Conservation (phyloP, 2,113 vertebrate species). For the Corydoras sp. region DNA sequence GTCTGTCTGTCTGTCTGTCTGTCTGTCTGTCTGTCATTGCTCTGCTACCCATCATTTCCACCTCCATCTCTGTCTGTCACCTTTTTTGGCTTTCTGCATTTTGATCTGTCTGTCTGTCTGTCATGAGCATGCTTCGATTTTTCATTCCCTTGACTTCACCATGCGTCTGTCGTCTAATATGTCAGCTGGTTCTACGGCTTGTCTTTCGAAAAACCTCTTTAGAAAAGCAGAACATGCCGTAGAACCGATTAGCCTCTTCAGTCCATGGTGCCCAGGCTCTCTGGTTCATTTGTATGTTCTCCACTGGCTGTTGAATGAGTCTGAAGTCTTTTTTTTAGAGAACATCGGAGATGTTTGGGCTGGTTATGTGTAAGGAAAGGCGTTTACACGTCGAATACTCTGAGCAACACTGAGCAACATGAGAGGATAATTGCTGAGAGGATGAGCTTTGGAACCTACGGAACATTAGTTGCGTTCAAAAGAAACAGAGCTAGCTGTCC, state of each 20-base stretch:
- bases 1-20: neutral
- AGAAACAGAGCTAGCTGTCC: constrained; percentile 6
- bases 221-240: no score
- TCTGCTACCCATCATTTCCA: no score
- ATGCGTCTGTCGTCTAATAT: no score
- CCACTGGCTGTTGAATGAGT: constrained; percentile 32
- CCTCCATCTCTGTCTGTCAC: neutral
- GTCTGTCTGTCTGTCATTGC: neutral
- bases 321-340: constrained; percentile 35
- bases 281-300: constrained; percentile 7
- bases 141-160: no score
- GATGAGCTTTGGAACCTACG: constrained; percentile 22
- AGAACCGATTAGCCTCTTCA: no score
- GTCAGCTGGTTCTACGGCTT: no score
- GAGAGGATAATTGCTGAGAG: constrained; percentile 29
- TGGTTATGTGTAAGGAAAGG: constrained; percentile 27
- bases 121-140: no score
- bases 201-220: no score
- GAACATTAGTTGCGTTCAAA: constrained; percentile 13
- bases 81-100: neutral
- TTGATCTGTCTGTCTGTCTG: neutral
- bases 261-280: neutral
- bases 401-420: constrained; percentile 26
- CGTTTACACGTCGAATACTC: constrained; percentile 38
- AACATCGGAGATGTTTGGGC: constrained; percentile 36